A percentile compares a stretch with the other conserved stretches of the same genome.
phyloP scores from a whole-genome alignment of 35 echinoderm and acorn worm species.

The Holothuria glaberrima region DNA sequence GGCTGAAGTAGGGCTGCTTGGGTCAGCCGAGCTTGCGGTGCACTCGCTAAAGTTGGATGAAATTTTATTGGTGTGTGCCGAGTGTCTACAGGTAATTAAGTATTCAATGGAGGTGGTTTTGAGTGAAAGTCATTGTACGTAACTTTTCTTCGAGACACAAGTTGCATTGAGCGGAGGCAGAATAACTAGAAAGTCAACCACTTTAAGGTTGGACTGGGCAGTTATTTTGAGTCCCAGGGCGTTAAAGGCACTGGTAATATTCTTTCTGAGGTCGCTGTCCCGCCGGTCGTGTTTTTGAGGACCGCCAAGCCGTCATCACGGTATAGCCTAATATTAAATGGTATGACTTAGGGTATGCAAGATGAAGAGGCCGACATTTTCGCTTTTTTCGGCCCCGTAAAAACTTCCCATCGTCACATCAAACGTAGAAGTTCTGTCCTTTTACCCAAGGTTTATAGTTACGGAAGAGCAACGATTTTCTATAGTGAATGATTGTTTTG shows the following conservation, averaged over 20 bases:
- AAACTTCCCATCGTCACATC: constrained; percentile 31
- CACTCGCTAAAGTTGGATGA: too few relatives aligned
- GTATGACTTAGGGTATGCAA: not conserved
- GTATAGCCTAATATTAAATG: constrained; percentile 4
- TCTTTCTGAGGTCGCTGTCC: constrained; percentile 27
- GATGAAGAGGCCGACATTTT: constrained; percentile 20
- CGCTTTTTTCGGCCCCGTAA: not conserved
- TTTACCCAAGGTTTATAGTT: constrained; percentile 44
- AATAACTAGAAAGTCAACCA: not conserved
- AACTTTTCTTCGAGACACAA: too few relatives aligned
- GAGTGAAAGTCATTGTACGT: too few relatives aligned
- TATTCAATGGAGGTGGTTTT: too few relatives aligned
- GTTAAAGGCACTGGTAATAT: not conserved
- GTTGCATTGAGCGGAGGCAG: too few relatives aligned
- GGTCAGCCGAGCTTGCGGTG: too few relatives aligned
- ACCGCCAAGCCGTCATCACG: not conserved
- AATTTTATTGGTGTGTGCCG: too few relatives aligned
- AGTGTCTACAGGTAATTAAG: too few relatives aligned
- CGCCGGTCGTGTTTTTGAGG: not conserved
- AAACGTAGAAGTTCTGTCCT: not conserved
- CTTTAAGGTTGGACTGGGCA: not conserved
- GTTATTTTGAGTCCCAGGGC: not conserved
- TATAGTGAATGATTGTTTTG: constrained; percentile 8
- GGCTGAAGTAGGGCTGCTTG: too few relatives aligned
- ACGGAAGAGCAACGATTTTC: constrained; percentile 54